Base-by-base conservation (phyloP, 1,140 invertebrate species). In the Zaprionus nigranus region DNA sequence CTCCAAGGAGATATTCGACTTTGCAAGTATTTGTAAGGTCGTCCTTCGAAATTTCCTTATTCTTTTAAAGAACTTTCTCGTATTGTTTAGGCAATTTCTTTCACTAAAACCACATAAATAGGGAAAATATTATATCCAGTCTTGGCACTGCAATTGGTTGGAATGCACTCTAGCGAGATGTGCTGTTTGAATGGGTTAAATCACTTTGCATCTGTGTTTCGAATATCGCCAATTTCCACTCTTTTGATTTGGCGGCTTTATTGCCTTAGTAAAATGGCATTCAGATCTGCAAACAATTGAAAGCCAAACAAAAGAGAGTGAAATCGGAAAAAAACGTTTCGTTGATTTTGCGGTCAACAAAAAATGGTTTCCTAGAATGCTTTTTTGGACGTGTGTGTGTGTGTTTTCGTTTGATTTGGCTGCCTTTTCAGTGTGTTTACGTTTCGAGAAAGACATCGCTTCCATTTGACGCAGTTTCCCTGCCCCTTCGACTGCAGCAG, bases 401-500 rank as follows among this genome's bases (percentile, higher is more conserved):
- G 28, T 64, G 62, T 54, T 64, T 64, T 54, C 51, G 43, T 66
- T 76, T 65, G 68, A 40, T 71, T 71, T 68, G 5, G 2, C 61
- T 70, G 75, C 40, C 4, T 54, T 53, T 56, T 34, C 9, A 57
- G 66, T 46, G 34, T 53, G 38, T 62, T 56, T 49, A 51, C 57
- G 66, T 84, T 78, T 75, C 78, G 81, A 78, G 81, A 77, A 70
- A 62, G 74, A 58, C 66, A 63, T 66, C 75, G 58, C 61, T 58
- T 64, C 59, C 59, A 74, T 82, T 68, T 72, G 60, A 68, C 51
- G 62, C 62, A 67, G 66, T 58, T 51, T 65, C 5, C 22, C 40
- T 49, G 38, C 64, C 69, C 30, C 43, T 17, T 53, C 69, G 53
- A 62, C 65, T 38, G 28, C 63, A 24, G 61, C 28, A 61, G 58